A percentile compares a stretch with the other conserved stretches of the same genome.
These are phyloP conservation scores for Octodon degus DNA, from an alignment of 2,113 vertebrate genomes.

Conservation along the genomic window DNA sequence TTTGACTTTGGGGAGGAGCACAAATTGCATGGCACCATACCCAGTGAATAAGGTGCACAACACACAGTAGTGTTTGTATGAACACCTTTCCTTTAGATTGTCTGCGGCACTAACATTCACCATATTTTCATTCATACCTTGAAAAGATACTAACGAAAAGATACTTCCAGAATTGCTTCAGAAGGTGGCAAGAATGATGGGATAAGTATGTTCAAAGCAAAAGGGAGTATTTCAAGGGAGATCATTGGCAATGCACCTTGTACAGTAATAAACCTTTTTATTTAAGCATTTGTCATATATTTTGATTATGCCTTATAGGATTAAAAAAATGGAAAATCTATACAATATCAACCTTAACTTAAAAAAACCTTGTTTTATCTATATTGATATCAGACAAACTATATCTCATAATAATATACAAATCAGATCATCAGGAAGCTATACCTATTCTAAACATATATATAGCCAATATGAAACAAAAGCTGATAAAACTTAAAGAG, in stretches of 20 bases:
- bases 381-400: neutral
- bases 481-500: neutral
- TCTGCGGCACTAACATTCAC: neutral
- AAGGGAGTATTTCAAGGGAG: neutral
- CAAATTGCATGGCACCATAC: neutral
- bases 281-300: neutral
- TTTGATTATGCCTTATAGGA: neutral
- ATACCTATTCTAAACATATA: neutral
- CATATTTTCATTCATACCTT: neutral
- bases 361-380: neutral
- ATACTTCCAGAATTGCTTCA: neutral
- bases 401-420: neutral
- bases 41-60: neutral
- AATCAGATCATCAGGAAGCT: neutral
- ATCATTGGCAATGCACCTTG: neutral
- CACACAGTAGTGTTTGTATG: neutral
- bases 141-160: neutral
- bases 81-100: neutral
- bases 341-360: neutral
- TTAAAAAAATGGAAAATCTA: neutral
- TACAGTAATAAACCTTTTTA: neutral
- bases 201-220: neutral
- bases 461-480: neutral
- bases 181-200: neutral
- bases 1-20: neutral